phyloP scores from a whole-genome alignment of 2,113 vertebrate species.

The Pelmatolapia mariae region DNA sequence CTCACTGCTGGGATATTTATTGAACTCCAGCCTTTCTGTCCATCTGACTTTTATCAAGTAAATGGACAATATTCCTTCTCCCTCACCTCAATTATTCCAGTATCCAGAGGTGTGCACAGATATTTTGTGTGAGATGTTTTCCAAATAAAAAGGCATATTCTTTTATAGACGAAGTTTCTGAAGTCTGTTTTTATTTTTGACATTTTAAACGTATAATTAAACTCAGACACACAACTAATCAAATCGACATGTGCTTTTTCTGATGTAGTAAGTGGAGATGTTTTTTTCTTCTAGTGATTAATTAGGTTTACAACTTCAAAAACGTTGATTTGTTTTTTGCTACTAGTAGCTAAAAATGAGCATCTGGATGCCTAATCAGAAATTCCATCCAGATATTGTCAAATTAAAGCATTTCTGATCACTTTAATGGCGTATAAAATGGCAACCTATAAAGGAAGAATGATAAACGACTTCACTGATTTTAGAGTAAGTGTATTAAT shows the following conservation, averaged over 20 bases:
- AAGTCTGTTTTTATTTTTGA: neutral
- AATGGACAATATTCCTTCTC: neutral
- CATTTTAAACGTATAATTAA: neutral
- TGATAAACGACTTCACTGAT: neutral
- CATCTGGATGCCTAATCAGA: neutral
- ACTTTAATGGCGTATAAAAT: neutral
- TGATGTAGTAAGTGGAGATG: neutral
- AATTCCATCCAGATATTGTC: neutral
- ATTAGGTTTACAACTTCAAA: neutral
- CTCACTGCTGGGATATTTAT: neutral
- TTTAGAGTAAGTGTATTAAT: neutral
- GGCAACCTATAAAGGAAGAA: neutral
- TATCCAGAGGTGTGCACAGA: neutral
- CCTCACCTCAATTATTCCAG: neutral
- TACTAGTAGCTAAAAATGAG: neutral
- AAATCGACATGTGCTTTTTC: neutral
- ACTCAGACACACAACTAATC: neutral
- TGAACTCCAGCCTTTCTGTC: neutral
- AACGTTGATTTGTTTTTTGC: neutral
- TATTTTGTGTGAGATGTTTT: neutral
- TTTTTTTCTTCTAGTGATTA: neutral
- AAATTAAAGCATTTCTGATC: neutral
- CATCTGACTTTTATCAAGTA: rapidly evolving
- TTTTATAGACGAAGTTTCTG: neutral
- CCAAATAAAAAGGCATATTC: neutral